Base-by-base conservation (phyloP, 2,888 invertebrate species). In the Deilephila elpenor region DNA sequence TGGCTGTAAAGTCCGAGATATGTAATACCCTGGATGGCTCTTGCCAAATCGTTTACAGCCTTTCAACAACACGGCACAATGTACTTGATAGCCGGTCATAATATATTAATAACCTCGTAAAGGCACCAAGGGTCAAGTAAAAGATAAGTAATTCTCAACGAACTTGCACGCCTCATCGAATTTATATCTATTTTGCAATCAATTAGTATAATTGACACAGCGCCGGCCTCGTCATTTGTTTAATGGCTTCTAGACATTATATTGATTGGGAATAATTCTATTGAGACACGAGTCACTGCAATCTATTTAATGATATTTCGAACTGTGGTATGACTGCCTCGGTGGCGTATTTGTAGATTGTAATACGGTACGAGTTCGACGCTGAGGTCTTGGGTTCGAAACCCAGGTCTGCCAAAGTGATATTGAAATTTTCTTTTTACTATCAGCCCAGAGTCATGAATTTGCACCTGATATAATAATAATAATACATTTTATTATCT, bases 101-200 rank as follows among this genome's bases (percentile, higher is more conserved):
- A 84, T 82, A 86, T 86, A 89, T 89, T 89, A 88, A 89, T 86
- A 87, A 86, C 77, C 44, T 77, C 78, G 82, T 83, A 86, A 87
- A 84, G 82, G 81, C 81, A 76, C 71, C 73, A 71, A 75, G 74
- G 80, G 79, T 79, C 80, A 59, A 80, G 85, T 86, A 87, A 89
- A 86, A 88, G 89, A 89, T 86, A 84, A 87, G 84, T 78, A 81
- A 19, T 80, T 79, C 78, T 75, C 14, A 44, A 5, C 5, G 67
- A 44, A 25, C 25, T 67, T 17, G 25, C 67, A 25, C 51, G 51
- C 51, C 51, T 14, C 67, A 17, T 51, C 51, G 80, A 82, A 83
- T 84, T 84, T 85, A 80, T 82, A 77, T 74, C 34, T 71, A 51
- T 51, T 32, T 51, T n/a, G 17, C 8, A 53, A 67, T 44, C n/a